Conservation (phyloP, 2,888 invertebrate species). For the Bombyx huttoni region DNA sequence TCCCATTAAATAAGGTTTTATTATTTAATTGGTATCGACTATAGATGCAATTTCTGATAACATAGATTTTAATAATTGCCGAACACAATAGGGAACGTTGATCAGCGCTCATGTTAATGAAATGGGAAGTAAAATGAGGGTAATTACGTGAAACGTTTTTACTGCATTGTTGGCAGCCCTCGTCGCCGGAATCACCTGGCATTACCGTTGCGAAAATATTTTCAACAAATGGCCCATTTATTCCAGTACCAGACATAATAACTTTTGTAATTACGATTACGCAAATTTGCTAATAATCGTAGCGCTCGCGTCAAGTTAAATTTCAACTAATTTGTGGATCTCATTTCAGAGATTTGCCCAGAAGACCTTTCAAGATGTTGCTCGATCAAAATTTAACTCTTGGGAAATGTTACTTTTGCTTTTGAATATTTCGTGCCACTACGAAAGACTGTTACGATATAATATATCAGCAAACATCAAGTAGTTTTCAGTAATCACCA, state of each 20-base stretch:
- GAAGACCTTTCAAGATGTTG: neutral
- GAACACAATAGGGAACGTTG: conserved; percentile 37
- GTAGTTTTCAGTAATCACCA: no score
- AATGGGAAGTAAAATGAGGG: conserved; percentile 60
- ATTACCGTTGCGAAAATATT: conserved; percentile 63
- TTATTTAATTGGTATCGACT: neutral
- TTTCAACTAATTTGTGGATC: conserved; percentile 1
- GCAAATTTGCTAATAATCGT: conserved; percentile 18
- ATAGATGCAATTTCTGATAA: neutral
- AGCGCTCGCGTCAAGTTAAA: neutral
- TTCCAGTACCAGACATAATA: conserved; percentile 53
- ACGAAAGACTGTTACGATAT: no score
- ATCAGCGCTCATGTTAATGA: conserved; percentile 58
- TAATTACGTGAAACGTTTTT: conserved; percentile 61
- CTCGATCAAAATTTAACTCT: neutral
- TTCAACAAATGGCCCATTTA: conserved; percentile 60
- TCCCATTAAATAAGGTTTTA: neutral
- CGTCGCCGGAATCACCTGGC: conserved; percentile 58
- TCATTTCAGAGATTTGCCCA: neutral
- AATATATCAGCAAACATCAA: no score
- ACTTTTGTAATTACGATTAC: conserved; percentile 56
- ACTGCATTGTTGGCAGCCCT: conserved; percentile 55
- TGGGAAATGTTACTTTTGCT: neutral
- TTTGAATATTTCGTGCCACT: neutral
- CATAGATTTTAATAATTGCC: neutral